Evolutionary conservation across 2,888 invertebrate genomes (phyloP).

Genomic region (Rhodophaea formosa): DNA sequence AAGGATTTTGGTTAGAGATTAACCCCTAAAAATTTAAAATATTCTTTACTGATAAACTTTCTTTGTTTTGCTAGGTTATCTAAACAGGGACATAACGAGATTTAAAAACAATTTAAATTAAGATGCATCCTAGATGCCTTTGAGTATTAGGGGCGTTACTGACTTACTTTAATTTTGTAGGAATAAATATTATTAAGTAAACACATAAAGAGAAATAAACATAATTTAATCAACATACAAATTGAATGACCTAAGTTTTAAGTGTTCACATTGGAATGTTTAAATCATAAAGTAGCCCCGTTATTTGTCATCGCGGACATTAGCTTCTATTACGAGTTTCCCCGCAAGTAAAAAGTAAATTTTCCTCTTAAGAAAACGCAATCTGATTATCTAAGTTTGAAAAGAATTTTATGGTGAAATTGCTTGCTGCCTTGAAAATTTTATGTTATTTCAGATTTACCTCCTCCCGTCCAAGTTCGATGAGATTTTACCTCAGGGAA

Average conservation of each 20-base stretch:
- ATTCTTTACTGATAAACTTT: too few relatives aligned
- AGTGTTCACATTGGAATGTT: not conserved
- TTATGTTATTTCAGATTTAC: slow-evolving; percentile 15
- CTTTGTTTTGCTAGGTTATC: too few relatives aligned
- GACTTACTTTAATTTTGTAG: too few relatives aligned
- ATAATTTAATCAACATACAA: too few relatives aligned
- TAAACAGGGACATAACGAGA: too few relatives aligned
- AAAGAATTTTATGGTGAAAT: slow-evolving; percentile 9
- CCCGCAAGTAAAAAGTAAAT: slow-evolving; percentile 10
- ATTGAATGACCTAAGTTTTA: not conserved
- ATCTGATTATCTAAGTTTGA: slow-evolving; percentile 12
- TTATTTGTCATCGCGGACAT: not conserved
- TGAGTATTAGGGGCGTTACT: too few relatives aligned
- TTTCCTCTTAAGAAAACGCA: slow-evolving; percentile 13
- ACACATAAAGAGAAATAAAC: too few relatives aligned
- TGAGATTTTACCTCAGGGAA: slow-evolving; percentile 14
- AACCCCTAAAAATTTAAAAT: too few relatives aligned
- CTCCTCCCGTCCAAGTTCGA: slow-evolving; percentile 8
- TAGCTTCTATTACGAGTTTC: not conserved
- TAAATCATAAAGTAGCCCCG: not conserved
- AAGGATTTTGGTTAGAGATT: too few relatives aligned
- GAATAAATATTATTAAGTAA: too few relatives aligned
- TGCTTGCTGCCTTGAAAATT: slow-evolving; percentile 11
- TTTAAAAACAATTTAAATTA: too few relatives aligned
- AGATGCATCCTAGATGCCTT: too few relatives aligned